phyloP scores from a whole-genome alignment of 2,797 vertebrate species.

The Garrulus glandarius region DNA sequence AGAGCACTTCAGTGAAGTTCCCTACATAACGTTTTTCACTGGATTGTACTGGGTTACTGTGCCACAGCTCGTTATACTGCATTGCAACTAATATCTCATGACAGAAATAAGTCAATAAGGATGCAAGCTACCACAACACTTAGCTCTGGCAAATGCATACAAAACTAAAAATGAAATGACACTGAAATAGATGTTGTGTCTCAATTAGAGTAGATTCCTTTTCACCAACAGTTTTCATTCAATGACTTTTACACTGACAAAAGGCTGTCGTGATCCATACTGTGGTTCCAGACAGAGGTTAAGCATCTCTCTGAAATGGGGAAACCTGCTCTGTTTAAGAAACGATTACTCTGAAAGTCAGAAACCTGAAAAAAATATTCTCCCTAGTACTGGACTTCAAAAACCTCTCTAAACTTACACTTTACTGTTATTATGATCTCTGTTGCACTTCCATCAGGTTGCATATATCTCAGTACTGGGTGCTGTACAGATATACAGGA shows the following conservation, averaged over 20 bases:
- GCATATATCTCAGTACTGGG: neutral
- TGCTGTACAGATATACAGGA: neutral
- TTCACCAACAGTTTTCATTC: neutral
- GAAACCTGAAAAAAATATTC: neutral
- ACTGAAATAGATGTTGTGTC: neutral
- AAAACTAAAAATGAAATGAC: neutral
- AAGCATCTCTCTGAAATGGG: neutral
- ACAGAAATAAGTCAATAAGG: neutral
- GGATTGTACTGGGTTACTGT: neutral
- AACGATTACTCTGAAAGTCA: neutral
- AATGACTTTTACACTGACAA: neutral
- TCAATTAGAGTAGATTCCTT: neutral
- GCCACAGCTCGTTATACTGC: neutral
- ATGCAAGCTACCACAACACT: neutral
- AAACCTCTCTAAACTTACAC: neutral
- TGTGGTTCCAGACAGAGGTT: neutral
- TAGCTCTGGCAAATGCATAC: neutral
- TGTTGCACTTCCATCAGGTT: neutral
- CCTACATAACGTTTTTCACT: neutral
- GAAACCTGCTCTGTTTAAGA: neutral
- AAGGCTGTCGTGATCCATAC: neutral
- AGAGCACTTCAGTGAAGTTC: neutral
- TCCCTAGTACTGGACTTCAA: neutral
- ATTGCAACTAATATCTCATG: neutral
- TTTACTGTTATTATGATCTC: neutral